Percentiles rank a stretch among this genome's conserved stretches.
Evolutionary conservation across 2,888 invertebrate species (phyloP).

Genomic region (Dolichomitus sp.): DNA sequence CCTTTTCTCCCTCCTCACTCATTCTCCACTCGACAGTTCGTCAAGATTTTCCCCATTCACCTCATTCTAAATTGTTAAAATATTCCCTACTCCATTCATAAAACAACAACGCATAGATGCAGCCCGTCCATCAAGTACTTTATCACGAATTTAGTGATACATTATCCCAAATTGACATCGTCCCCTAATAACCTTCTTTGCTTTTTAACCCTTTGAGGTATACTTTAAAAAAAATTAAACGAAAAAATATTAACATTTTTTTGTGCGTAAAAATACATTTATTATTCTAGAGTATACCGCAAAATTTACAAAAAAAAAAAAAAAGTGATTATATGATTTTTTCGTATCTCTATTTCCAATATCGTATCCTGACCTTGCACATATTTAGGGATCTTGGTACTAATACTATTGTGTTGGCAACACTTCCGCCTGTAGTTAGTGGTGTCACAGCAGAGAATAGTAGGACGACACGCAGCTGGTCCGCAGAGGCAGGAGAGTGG

Average conservation of each 20-base stretch:
- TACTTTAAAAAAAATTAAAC: no score
- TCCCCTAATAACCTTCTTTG: no score
- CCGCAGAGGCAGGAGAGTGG: neutral
- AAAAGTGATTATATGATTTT: no score
- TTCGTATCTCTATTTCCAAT: no score
- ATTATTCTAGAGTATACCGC: no score
- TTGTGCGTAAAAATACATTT: no score
- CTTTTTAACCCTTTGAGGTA: no score
- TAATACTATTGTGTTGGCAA: neutral
- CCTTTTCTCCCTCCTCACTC: constrained; percentile 71
- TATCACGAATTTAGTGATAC: no score
- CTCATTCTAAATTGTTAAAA: neutral
- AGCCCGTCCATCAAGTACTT: neutral
- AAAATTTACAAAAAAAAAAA: no score
- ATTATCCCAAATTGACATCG: no score
- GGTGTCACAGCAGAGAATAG: constrained; percentile 6
- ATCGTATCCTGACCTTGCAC: no score
- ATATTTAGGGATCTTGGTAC: neutral
- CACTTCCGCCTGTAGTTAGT: constrained; percentile 1
- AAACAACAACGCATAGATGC: neutral
- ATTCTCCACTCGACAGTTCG: constrained; percentile 15
- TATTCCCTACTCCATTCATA: constrained; percentile 14
- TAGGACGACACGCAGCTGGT: neutral
- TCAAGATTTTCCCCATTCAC: constrained; percentile 31
- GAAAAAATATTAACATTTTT: no score